phyloP scores from a whole-genome alignment of 2,797 vertebrate genomes.

The Argya squamiceps region DNA sequence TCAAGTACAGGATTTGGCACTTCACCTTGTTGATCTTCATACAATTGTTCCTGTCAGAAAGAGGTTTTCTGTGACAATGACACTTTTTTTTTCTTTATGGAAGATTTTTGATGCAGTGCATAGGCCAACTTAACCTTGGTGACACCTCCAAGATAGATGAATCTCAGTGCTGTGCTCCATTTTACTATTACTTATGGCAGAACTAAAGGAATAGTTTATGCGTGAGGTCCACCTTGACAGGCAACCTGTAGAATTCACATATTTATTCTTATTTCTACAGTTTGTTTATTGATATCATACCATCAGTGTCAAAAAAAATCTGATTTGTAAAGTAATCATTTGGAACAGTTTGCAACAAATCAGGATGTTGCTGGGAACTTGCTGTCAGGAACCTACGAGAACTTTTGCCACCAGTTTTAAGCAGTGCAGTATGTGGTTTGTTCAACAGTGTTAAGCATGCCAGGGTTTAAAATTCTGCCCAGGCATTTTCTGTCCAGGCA shows the following conservation, averaged over 20 bases:
- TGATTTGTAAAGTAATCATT: background rate
- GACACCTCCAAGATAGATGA: background rate
- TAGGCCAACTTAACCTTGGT: background rate
- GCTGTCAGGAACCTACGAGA: background rate
- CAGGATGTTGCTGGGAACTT: background rate
- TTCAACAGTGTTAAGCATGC: background rate
- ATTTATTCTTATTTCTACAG: background rate
- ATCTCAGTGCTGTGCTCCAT: background rate
- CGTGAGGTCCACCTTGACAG: background rate
- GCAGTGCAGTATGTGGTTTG: fast-evolving
- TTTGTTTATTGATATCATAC: background rate
- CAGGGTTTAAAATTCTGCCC: background rate
- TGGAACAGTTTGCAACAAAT: background rate
- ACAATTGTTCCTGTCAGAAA: background rate
- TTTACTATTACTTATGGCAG: background rate
- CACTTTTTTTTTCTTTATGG: background rate
- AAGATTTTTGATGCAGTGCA: background rate
- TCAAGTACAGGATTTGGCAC: background rate
- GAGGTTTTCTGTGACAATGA: background rate
- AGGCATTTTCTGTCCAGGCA: background rate
- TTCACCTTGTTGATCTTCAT: background rate
- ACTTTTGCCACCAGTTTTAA: background rate
- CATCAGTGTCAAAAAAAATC: background rate
- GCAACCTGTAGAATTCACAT: background rate
- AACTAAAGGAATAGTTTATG: background rate